Evolutionary conservation across 2,113 vertebrate species (phyloP).

Genomic region (Tragelaphus imberbis): DNA sequence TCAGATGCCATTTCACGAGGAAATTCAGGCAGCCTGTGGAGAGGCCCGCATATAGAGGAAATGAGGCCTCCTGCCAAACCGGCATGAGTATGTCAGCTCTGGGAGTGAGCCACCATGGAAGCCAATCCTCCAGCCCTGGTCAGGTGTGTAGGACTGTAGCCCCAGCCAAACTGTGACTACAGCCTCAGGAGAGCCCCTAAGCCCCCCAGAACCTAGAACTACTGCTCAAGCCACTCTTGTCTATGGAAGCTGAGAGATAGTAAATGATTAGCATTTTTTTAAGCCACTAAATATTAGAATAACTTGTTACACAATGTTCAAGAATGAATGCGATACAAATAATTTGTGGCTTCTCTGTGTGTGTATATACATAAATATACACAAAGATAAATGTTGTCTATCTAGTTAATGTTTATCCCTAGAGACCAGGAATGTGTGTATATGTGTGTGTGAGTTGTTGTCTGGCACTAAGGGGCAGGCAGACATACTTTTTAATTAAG

Average conservation of each 20-base stretch:
- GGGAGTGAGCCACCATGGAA: neutral
- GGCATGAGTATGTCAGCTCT: neutral
- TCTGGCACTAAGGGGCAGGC: neutral
- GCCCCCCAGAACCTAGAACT: neutral
- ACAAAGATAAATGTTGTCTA: neutral
- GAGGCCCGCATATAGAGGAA: neutral
- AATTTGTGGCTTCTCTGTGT: neutral
- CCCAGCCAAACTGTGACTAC: neutral
- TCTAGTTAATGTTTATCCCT: neutral
- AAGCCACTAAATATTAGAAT: neutral
- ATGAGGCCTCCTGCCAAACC: neutral
- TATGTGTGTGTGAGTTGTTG: too few species aligned
- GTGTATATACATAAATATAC: neutral
- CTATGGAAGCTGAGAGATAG: neutral
- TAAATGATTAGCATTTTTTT: neutral
- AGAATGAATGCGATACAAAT: neutral
- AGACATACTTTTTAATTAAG: neutral
- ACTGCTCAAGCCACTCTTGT: neutral
- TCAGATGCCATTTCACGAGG: neutral
- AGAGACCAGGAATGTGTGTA: neutral
- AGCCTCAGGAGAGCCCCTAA: accelerated
- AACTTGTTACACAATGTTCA: neutral
- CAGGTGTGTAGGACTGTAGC: neutral
- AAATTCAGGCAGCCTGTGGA: neutral
- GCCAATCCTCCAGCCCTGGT: neutral